Conservation (phyloP, 2,888 invertebrate species). For the Cetonia aurata region DNA sequence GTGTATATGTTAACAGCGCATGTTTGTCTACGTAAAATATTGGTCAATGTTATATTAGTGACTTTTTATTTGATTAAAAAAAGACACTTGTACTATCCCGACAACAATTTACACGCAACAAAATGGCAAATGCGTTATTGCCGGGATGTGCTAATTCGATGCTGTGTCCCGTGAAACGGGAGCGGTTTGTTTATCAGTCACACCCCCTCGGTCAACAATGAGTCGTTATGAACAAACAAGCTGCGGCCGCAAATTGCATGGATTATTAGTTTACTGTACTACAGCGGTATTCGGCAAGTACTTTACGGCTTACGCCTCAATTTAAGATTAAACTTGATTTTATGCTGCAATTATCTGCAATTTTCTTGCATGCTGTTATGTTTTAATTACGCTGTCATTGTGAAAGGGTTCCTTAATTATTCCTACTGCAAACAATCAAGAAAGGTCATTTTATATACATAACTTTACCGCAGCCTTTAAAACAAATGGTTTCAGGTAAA, state of each 20-base stretch:
- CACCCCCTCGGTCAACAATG: conserved; percentile 49
- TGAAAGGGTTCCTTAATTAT: neutral
- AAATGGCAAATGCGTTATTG: conserved; percentile 45
- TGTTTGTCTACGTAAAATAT: conserved; percentile 22
- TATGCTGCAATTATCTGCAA: conserved; percentile 54
- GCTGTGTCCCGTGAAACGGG: conserved; percentile 44
- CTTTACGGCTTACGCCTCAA: conserved; percentile 54
- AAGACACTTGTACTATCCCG: conserved; percentile 28
- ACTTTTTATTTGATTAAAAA: conserved; percentile 46
- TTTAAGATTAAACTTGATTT: conserved; percentile 51
- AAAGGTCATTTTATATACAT: neutral
- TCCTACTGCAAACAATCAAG: neutral
- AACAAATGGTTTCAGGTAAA: too few relatives aligned
- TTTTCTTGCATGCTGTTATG: conserved; percentile 41
- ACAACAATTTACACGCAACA: conserved; percentile 43
- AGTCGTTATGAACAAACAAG: conserved; percentile 53
- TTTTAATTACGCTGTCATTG: conserved; percentile 22
- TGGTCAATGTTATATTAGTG: conserved; percentile 38
- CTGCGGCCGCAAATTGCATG: conserved; percentile 49
- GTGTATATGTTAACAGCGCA: neutral
- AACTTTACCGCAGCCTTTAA: too few relatives aligned
- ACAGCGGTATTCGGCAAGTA: conserved; percentile 37
- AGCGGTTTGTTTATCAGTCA: conserved; percentile 49
- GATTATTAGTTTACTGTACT: conserved; percentile 53
- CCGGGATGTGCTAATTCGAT: conserved; percentile 46